Evolutionary conservation across 2,888 invertebrate genomes (phyloP).

Genomic region (Aphelenchoides bicaudatus): DNA sequence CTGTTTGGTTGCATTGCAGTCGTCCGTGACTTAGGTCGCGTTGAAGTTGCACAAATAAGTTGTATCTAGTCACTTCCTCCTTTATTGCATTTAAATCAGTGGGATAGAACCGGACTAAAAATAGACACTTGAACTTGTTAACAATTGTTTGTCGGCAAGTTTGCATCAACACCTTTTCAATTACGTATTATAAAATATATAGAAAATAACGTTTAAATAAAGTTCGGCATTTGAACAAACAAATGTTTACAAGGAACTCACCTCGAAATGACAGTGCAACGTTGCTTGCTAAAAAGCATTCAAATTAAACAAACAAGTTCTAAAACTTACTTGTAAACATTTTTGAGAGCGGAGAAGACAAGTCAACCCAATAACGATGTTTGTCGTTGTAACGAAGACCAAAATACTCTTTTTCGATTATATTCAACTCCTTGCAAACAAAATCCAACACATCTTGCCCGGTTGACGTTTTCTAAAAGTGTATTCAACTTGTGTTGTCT

Average conservation of each 20-base stretch:
- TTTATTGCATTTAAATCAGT: conserved; percentile 82
- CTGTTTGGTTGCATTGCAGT: conserved; percentile 77
- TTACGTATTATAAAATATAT: too few relatives aligned
- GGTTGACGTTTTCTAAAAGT: conserved; percentile 65
- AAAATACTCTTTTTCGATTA: conserved; percentile 88
- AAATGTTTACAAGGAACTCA: too few relatives aligned
- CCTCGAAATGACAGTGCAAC: not conserved
- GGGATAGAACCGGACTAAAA: conserved; percentile 97
- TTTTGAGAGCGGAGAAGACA: not conserved
- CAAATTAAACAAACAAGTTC: not conserved
- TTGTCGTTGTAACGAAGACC: conserved; percentile 80
- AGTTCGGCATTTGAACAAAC: too few relatives aligned
- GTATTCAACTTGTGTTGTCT: not conserved
- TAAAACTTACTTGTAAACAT: not conserved
- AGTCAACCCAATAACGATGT: conserved; percentile 67
- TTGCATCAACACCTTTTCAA: too few relatives aligned
- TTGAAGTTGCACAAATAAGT: conserved; percentile 86
- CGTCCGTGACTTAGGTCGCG: conserved; percentile 90
- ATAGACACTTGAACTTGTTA: too few relatives aligned
- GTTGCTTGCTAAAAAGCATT: not conserved
- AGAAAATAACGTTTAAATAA: too few relatives aligned
- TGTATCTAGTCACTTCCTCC: conserved; percentile 87
- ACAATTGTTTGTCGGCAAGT: too few relatives aligned
- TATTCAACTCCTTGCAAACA: conserved; percentile 82
- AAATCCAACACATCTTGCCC: conserved; percentile 81